Base-by-base conservation (phyloP, 2,797 vertebrate species). In the Myotis vivesi region DNA sequence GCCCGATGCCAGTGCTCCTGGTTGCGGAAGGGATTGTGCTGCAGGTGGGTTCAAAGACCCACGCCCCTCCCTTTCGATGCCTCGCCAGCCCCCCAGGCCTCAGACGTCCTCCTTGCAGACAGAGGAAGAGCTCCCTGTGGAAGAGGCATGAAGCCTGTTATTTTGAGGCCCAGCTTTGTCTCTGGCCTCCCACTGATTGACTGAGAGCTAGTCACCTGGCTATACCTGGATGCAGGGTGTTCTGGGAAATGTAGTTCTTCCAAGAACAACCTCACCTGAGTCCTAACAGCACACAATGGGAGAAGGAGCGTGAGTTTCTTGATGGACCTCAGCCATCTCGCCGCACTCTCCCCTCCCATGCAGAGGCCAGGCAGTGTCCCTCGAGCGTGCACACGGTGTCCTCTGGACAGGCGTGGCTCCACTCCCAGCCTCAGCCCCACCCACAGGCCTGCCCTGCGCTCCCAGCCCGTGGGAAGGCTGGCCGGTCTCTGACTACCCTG, bases 201-300 rank as follows among this genome's bases (percentile, higher is more conserved):
- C 1, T 3, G 12, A 62, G n/a, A 71, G n/a, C 17, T 23, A 20
- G 11, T 59, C 92, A 44, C 5, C 10, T 13, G 41, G 28, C 66
- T 13, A 17, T 4, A 11, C 62, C 44, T 30, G 64, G 57, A 15
- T 1, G 12, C 73, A 79, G 44, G 12, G 89, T 38, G 6, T 46
- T 85, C 92, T 93, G 72, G 92, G 92, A 93, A 93, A 72, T 71
- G 66, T 8, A 51, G 79, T 55, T 38, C 72, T 73, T 75, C 82
- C 1, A 4, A 3, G 36, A 76, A 9, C n/a, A 20, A 5, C 81
- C 62, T 57, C 16, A 5, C n/a, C 7, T 8, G 30, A n/a, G 23
- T n/a, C 49, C 0, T 15, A 8, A 20, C 38, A 20, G 28, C 59
- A 8, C 59, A 8, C 17, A 3, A 8, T 4, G 8, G n/a, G 75